These are phyloP conservation scores for Ptiloglossa arizonensis DNA, from an alignment of 1,140 invertebrate species.

Conservation along the genomic window DNA sequence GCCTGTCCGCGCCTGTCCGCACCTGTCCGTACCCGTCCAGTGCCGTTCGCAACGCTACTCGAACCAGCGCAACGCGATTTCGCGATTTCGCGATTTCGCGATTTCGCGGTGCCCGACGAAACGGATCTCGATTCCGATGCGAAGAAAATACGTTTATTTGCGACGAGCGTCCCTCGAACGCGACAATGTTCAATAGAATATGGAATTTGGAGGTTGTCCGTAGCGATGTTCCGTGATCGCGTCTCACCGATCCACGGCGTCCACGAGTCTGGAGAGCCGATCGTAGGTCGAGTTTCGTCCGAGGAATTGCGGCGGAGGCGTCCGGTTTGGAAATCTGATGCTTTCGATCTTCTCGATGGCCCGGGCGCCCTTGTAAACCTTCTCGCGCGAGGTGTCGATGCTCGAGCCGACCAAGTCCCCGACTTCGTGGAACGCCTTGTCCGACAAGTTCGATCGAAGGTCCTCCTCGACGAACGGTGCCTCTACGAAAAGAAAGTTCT, in stretches of 20 bases:
- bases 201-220: no score
- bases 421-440: slow-evolving; percentile 76
- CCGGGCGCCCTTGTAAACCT: slow-evolving; percentile 70
- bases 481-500: slow-evolving; percentile 72
- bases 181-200: no score
- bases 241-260: not conserved
- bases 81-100: no score
- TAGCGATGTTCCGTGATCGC: not conserved
- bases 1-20: no score
- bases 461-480: slow-evolving; percentile 72
- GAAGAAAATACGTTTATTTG: no score
- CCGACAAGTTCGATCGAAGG: slow-evolving; percentile 76
- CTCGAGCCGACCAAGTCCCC: slow-evolving; percentile 74
- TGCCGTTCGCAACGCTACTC: no score
- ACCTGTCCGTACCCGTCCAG: no score
- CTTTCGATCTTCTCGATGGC: slow-evolving; percentile 67
- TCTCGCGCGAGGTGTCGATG: slow-evolving; percentile 73
- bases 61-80: no score
- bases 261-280: not conserved
- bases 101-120: no score
- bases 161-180: no score
- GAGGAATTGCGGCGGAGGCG: not conserved
- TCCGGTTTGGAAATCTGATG: slow-evolving; percentile 43
- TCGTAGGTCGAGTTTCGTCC: not conserved
- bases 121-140: no score